Conservation (phyloP, 2,113 vertebrate genomes). For the Calidris pygmaea region DNA sequence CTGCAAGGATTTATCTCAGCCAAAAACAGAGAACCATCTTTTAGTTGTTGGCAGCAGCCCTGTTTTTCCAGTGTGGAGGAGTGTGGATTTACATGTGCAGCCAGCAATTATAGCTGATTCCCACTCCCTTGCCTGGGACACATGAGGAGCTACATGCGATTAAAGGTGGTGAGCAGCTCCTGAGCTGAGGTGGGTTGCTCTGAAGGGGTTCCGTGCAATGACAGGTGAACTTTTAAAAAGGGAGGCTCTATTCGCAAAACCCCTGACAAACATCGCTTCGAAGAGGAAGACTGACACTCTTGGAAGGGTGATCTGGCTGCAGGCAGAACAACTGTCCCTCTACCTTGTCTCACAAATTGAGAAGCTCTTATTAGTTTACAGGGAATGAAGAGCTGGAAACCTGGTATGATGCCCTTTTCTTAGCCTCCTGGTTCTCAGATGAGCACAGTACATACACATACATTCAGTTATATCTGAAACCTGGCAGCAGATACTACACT, state of each 20-base stretch:
- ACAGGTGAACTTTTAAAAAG: background rate
- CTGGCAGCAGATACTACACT: background rate
- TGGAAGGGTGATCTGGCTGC: background rate
- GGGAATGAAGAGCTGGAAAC: background rate
- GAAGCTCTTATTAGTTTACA: background rate
- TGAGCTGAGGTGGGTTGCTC: background rate
- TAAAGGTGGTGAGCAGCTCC: background rate
- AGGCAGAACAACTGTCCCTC: background rate
- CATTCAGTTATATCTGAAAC: background rate
- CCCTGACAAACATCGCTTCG: background rate
- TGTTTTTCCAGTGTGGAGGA: background rate
- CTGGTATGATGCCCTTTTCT: background rate
- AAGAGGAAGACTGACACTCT: background rate
- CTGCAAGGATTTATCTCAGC: slow-evolving; percentile 13
- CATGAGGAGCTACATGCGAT: background rate
- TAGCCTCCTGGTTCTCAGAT: background rate
- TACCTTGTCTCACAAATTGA: background rate
- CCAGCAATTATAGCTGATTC: slow-evolving; percentile 15
- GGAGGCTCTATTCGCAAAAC: background rate
- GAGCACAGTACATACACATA: background rate
- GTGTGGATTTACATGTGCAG: slow-evolving; percentile 24
- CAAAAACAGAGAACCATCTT: background rate
- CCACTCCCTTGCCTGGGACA: background rate
- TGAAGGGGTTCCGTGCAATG: background rate
- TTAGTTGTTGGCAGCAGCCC: background rate